A percentile compares a stretch with the other conserved stretches of the same genome.
These are phyloP conservation scores for Harpalus rubripes DNA, from an alignment of 2,888 invertebrate genomes.

Conservation along the genomic window DNA sequence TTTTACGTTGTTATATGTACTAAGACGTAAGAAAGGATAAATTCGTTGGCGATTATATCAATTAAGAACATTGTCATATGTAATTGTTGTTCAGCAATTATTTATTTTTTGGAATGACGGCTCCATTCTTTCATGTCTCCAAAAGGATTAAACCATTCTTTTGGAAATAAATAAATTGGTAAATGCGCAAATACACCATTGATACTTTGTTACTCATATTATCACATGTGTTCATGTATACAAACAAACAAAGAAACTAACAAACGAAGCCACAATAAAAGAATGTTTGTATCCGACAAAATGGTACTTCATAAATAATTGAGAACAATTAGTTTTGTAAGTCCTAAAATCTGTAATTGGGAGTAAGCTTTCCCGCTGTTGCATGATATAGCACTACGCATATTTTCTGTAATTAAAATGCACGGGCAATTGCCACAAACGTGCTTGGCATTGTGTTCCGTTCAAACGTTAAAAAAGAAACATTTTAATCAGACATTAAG, in stretches of 20 bases:
- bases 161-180: too few species aligned
- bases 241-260: too few species aligned
- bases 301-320: constrained; percentile 30
- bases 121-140: too few species aligned
- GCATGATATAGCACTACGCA: constrained; percentile 36
- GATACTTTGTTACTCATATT: constrained; percentile 11
- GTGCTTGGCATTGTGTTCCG: constrained; percentile 34
- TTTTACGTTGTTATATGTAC: too few species aligned
- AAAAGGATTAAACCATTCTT: too few species aligned
- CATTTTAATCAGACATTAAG: constrained; percentile 37
- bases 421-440: constrained; percentile 39
- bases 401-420: constrained; percentile 51
- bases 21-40: too few species aligned
- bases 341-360: constrained; percentile 37
- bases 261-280: constrained; percentile 11
- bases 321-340: constrained; percentile 18
- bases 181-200: too few species aligned
- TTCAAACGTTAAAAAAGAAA: constrained; percentile 30
- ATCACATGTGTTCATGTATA: neutral
- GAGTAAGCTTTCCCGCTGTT: constrained; percentile 9
- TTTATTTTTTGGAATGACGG: too few species aligned
- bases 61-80: too few species aligned
- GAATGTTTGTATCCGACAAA: neutral
- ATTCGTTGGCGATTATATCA: too few species aligned
- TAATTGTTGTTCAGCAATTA: too few species aligned